A percentile compares a stretch with the other conserved stretches of the same genome.
Conservation (phyloP, 2,797 vertebrate species). For the Rhabdophis nuchalis region DNA sequence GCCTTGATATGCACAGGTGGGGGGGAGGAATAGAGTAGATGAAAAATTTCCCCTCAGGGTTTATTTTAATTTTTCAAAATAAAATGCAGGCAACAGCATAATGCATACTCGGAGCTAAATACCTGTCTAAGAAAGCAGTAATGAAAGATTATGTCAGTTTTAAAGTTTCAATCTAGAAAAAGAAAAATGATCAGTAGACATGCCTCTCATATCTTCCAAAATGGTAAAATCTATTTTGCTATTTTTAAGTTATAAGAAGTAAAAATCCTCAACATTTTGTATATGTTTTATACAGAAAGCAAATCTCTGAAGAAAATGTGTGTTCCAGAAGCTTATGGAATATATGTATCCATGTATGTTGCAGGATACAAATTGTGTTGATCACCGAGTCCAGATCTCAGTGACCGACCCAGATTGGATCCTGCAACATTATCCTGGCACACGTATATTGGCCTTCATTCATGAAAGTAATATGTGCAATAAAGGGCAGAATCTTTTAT, state of each 20-base stretch:
- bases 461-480: not conserved
- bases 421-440: not conserved
- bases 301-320: not conserved
- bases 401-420: not conserved
- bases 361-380: not conserved
- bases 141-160: not conserved
- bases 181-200: not conserved
- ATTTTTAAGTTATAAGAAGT: not conserved
- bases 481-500: not conserved
- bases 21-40: not conserved
- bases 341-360: not conserved
- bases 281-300: conserved; percentile 12
- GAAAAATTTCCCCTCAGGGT: not conserved
- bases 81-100: conserved; percentile 19
- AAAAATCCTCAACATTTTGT: not conserved
- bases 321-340: rapidly evolving
- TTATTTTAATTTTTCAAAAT: conserved; percentile 2
- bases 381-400: not conserved
- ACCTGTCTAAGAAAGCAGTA: conserved; percentile 2
- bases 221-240: not conserved
- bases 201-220: not conserved
- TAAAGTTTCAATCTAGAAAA: not conserved
- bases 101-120: conserved; percentile 9
- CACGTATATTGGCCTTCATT: not conserved
- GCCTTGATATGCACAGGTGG: not conserved